Base-by-base conservation (phyloP, 2,888 invertebrate species). In the Ectropis crepuscularia region DNA sequence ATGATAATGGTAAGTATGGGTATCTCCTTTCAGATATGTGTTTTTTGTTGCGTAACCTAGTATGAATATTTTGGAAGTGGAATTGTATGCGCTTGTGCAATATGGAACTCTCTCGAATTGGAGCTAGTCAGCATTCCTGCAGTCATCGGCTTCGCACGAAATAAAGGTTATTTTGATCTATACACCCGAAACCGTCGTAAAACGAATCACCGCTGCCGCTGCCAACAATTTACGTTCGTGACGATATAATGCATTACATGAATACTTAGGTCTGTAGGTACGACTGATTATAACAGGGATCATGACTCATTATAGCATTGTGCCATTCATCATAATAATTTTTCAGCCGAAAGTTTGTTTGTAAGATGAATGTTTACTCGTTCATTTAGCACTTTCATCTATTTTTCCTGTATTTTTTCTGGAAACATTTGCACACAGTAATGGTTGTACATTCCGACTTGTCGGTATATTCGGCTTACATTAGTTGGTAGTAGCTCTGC, bases 141-240 rank as follows among this genome's bases (percentile, higher is more conserved):
- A 57, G 68, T 62, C 65, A 62, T 67, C 65, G 65, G 46, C 65
- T 74, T 75, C 72, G 54, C 74, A 74, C 67, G 68, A 74, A 70
- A 78, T 79, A 74, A 78, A 75, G 75, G 78, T 80, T 82, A 82
- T 82, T 82, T 82, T 71, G 63, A 80, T 78, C 78, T 81, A 80
- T 79, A 81, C 70, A 70, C 67, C 76, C 74, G 77, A 77, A 80
- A 74, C 65, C 60, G 76, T 77, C 74, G 74, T 82, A 77, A 81
- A 79, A 74, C 51, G 71, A 75, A 73, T 73, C 69, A 70, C 63
- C 70, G 73, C 53, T 57, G 55, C 36, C 54, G 74, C 68, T 82
- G 82, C 82, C 82, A 82, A 79, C 82, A 75, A 78, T 78, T 59
- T 46, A 57, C 58, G 41, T 41, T 6, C 49, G 49, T 54, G 39